Evolutionary conservation across 2,797 vertebrate genomes (phyloP).

Genomic region (Novumbra hubbsi): DNA sequence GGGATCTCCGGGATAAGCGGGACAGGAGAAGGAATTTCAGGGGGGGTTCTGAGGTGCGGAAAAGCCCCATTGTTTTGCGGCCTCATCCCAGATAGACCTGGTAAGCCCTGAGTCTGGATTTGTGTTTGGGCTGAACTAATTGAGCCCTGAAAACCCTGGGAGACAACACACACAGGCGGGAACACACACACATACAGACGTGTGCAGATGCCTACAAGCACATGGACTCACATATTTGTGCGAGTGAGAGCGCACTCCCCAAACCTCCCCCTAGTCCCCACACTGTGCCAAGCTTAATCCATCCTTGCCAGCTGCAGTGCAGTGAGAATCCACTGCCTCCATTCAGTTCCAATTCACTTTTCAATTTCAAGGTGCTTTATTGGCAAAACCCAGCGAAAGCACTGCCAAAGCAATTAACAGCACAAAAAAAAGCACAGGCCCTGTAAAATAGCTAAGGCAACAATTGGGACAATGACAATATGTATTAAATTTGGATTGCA

Average conservation of each 20-base stretch:
- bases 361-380: slow-evolving; percentile 80
- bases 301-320: slow-evolving; percentile 64
- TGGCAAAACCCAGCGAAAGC: slow-evolving; percentile 61
- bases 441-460: slow-evolving; percentile 48
- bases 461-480: slow-evolving; percentile 57
- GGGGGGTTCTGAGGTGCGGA: slow-evolving; percentile 52
- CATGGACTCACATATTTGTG: slow-evolving; percentile 6
- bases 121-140: slow-evolving; percentile 76
- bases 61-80: slow-evolving; percentile 54
- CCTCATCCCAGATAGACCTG: slow-evolving; percentile 64
- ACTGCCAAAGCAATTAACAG: slow-evolving; percentile 73
- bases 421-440: slow-evolving; percentile 48
- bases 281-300: slow-evolving; percentile 75
- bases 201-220: slow-evolving; percentile 19
- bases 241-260: not conserved
- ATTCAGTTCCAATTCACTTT: slow-evolving; percentile 77
- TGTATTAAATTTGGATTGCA: slow-evolving; percentile 43
- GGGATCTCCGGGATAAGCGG: slow-evolving; percentile 67
- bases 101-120: slow-evolving; percentile 64
- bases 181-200: slow-evolving; percentile 27
- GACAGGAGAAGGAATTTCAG: slow-evolving; percentile 56
- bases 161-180: slow-evolving; percentile 45
- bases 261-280: slow-evolving; percentile 36
- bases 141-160: slow-evolving; percentile 67
- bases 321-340: slow-evolving; percentile 66